A percentile compares a stretch with the other conserved stretches of the same genome.
Evolutionary conservation across 2,888 invertebrate genomes (phyloP).

Genomic region (Chromoteleia sp.): DNA sequence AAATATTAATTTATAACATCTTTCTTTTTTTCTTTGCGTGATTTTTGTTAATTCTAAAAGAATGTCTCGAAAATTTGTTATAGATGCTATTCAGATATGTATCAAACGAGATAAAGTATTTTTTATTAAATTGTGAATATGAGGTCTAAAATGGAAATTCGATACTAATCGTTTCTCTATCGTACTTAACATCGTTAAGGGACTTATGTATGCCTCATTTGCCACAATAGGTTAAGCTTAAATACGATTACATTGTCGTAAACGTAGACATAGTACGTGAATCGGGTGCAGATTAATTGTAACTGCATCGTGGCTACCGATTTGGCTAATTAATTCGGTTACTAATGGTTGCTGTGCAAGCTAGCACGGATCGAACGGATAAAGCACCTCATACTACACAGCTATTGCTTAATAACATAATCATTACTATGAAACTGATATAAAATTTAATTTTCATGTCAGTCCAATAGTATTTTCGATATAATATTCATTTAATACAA

Average conservation of each 20-base stretch:
- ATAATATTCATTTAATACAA: conserved; percentile 35
- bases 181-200: conserved; percentile 62
- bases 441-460: conserved; percentile 66
- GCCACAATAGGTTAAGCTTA: conserved; percentile 68
- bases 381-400: conserved; percentile 42
- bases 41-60: too few relatives aligned
- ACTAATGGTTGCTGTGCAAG: conserved; percentile 78
- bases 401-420: conserved; percentile 63
- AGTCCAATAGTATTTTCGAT: conserved; percentile 48
- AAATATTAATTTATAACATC: too few relatives aligned
- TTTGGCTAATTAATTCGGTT: conserved; percentile 84
- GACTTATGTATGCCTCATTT: conserved; percentile 69
- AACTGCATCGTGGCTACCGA: conserved; percentile 83
- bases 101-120: conserved; percentile 14
- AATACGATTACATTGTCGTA: conserved; percentile 69
- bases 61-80: too few relatives aligned
- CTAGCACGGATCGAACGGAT: conserved; percentile 67
- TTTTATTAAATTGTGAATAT: conserved; percentile 44
- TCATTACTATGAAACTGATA: conserved; percentile 53
- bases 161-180: conserved; percentile 62
- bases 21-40: too few relatives aligned
- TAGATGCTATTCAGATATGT: not conserved
- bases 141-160: conserved; percentile 52
- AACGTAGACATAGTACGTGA: conserved; percentile 73
- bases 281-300: conserved; percentile 83